Percentiles rank a stretch among this genome's conserved stretches.
Evolutionary conservation across 2,888 invertebrate genomes (phyloP).

Genomic region (Drosophila niveifrons): DNA sequence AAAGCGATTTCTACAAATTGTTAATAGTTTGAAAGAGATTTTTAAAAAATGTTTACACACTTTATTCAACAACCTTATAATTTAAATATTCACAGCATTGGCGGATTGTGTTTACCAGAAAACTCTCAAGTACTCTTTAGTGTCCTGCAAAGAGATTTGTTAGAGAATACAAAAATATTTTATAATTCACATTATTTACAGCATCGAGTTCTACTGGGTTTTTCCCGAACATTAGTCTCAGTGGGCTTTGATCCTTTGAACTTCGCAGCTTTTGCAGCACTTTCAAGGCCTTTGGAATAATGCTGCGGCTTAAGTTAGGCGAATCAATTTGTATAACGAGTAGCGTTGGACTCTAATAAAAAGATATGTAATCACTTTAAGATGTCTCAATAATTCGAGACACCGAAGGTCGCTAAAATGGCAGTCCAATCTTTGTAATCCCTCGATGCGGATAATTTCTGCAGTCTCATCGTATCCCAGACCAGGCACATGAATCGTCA

Average conservation of each 20-base stretch:
- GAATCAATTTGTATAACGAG: conserved; percentile 24
- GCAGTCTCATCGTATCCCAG: conserved; percentile 27
- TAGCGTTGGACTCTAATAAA: conserved; percentile 11
- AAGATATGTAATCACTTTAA: conserved; percentile 14
- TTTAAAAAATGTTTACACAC: background rate
- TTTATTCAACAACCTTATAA: background rate
- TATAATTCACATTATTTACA: background rate
- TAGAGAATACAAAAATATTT: background rate
- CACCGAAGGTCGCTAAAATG: conserved; percentile 15
- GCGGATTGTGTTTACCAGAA: background rate
- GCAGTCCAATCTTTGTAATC: conserved; percentile 21
- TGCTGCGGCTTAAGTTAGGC: conserved; percentile 5
- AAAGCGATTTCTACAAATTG: no score
- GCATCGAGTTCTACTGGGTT: background rate
- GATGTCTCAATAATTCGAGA: conserved; percentile 8
- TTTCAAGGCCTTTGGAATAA: conserved; percentile 11
- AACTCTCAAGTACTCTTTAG: conserved; percentile 14
- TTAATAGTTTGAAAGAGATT: no score
- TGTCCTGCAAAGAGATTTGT: conserved; percentile 16
- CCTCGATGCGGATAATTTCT: conserved; percentile 19
- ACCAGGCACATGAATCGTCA: conserved; percentile 23
- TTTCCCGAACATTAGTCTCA: conserved; percentile 18
- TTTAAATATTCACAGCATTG: background rate
- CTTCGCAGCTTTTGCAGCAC: conserved; percentile 17
- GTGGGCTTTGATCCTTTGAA: conserved; percentile 2